A percentile compares a stretch with the other conserved stretches of the same genome.
Evolutionary conservation across 92 coral and sea anemone genomes (phyloP).

Genomic region (Parazoanthus atlanticus): DNA sequence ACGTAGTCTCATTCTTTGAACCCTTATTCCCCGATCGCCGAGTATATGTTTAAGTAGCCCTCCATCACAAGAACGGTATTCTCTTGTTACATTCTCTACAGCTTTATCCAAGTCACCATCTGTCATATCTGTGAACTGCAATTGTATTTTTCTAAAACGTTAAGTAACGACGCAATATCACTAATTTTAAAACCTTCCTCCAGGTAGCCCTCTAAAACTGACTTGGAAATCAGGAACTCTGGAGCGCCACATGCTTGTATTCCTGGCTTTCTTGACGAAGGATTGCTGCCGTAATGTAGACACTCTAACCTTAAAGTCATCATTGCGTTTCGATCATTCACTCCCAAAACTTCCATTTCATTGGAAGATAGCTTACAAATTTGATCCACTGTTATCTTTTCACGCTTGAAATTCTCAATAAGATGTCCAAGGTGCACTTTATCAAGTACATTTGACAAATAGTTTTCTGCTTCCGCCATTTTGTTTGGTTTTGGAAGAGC

Average conservation of each 20-base stretch:
- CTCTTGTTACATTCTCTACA: constrained; percentile 26
- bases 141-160: constrained; percentile 56
- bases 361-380: constrained; percentile 10
- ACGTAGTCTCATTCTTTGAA: constrained; percentile 58
- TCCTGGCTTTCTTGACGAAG: background rate
- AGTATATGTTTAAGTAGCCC: constrained; percentile 37
- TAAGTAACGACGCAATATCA: constrained; percentile 59
- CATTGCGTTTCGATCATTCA: constrained; percentile 9
- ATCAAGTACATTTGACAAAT: constrained; percentile 37
- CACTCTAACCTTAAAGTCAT: constrained; percentile 11
- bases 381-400: constrained; percentile 56
- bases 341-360: constrained; percentile 15
- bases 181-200: constrained; percentile 61
- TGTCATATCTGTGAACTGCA: constrained; percentile 11
- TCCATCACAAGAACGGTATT: constrained; percentile 53
- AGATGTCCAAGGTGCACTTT: constrained; percentile 54
- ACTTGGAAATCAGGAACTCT: too few relatives aligned
- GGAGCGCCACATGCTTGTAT: background rate
- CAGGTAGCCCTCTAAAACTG: constrained; percentile 36
- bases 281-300: background rate
- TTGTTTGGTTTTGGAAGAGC: too few relatives aligned
- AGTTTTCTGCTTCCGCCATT: too few relatives aligned
- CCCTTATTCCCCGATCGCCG: constrained; percentile 33
- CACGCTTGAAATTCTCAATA: constrained; percentile 48
- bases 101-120: constrained; percentile 45